A percentile compares a stretch with the other conserved stretches of the same genome.
Conservation (phyloP, 1,140 invertebrate species). For the Adoxophyes honmai region DNA sequence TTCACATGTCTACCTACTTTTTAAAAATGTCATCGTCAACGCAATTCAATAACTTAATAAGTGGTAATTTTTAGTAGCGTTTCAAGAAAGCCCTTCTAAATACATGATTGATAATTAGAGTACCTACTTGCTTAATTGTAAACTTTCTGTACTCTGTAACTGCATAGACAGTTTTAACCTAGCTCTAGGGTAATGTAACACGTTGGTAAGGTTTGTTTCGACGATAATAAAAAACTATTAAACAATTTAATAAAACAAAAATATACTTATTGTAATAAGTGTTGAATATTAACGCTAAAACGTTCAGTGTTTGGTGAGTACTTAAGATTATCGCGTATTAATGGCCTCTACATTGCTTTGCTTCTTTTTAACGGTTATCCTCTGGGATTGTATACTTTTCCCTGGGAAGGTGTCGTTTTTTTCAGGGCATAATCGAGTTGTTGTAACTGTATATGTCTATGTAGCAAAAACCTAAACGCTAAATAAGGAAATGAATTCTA, state of each 20-base stretch:
- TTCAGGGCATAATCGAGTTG: too few species aligned
- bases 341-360: too few species aligned
- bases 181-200: slow-evolving; percentile 50
- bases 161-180: slow-evolving; percentile 23
- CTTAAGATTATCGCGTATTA: slow-evolving; percentile 35
- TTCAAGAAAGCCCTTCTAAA: slow-evolving; percentile 10
- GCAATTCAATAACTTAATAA: too few species aligned
- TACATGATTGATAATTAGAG: slow-evolving; percentile 23
- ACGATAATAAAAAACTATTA: slow-evolving; percentile 47
- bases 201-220: slow-evolving; percentile 55
- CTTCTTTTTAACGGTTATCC: too few species aligned
- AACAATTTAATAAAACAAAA: slow-evolving; percentile 29
- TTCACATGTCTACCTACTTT: too few species aligned
- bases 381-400: too few species aligned
- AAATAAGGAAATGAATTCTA: too few species aligned
- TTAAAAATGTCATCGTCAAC: too few species aligned
- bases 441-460: too few species aligned
- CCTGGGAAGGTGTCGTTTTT: too few species aligned
- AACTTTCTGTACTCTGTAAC: slow-evolving; percentile 26
- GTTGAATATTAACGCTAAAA: slow-evolving; percentile 60
- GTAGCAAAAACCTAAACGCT: too few species aligned
- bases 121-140: slow-evolving; percentile 18
- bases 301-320: slow-evolving; percentile 56
- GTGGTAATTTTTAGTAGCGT: background rate
- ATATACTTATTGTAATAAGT: slow-evolving; percentile 63